These are phyloP conservation scores for Sorex fumeus DNA, from an alignment of 2,113 vertebrate species.

Conservation along the genomic window DNA sequence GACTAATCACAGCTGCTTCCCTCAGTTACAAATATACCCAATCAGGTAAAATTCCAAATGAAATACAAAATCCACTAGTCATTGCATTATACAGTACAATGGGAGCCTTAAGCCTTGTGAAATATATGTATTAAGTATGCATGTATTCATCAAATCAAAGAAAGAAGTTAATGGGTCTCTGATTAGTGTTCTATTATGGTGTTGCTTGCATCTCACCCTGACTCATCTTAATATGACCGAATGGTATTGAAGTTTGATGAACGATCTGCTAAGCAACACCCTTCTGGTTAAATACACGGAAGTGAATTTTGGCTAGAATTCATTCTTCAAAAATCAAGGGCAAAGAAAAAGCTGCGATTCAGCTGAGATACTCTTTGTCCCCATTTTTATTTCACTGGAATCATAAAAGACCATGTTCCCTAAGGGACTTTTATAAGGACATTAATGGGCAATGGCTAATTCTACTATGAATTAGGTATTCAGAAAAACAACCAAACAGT, in stretches of 20 bases:
- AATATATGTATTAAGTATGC: slow-evolving; percentile 75
- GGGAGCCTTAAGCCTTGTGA: slow-evolving; percentile 33
- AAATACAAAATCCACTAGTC: slow-evolving; percentile 61
- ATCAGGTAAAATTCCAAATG: slow-evolving; percentile 80
- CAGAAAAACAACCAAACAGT: slow-evolving; percentile 45
- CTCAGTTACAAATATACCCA: slow-evolving; percentile 76
- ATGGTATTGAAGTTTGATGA: neutral
- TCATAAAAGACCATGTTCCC: slow-evolving; percentile 7
- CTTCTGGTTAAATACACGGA: neutral
- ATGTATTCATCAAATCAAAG: slow-evolving; percentile 80
- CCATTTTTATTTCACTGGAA: neutral
- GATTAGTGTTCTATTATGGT: slow-evolving; percentile 70
- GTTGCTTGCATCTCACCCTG: slow-evolving; percentile 58
- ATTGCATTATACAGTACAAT: slow-evolving; percentile 67
- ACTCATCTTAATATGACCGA: slow-evolving; percentile 52
- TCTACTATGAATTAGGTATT: slow-evolving; percentile 35
- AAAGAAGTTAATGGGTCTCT: slow-evolving; percentile 74
- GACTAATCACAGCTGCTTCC: slow-evolving; percentile 82
- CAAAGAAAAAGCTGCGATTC: slow-evolving; percentile 32
- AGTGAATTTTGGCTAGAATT: slow-evolving; percentile 36
- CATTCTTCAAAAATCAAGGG: slow-evolving; percentile 46
- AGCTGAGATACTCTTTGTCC: neutral
- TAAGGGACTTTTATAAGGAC: neutral
- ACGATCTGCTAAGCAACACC: neutral
- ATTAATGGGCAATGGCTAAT: neutral